Evolutionary conservation across 2,113 vertebrate species (phyloP), one percentile per base, ranked within the genome.

Genomic region (Phalacrocorax pelagicus): DNA sequence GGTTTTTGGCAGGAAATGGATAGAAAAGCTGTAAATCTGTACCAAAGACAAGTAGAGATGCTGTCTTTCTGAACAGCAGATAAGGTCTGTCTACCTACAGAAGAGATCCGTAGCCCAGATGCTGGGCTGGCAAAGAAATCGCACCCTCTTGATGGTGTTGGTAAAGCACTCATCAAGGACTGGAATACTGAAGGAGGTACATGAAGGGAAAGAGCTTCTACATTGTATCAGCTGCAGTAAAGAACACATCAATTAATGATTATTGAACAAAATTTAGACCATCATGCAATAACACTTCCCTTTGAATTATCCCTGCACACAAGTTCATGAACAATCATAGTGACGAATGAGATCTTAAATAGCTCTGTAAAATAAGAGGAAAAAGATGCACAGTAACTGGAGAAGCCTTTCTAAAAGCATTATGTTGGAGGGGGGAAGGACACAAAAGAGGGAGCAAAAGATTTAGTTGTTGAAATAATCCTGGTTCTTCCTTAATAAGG

Each of bases 341-440:
- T 44, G 34, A 92, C 81, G 34, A 91, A 81, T 18, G 19, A 58
- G 47, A 46, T 66, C 30, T 81, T 87, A 90, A 42, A 47, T 14
- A 67, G 11, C 51, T 88, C 44, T 67, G 36, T 82, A 75, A 88
- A 71, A 90, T 21, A 86, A 34, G 4, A 75, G 36, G 49, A 59
- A 90, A 71, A 14, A 65, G 26, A 46, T 44, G 42, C 10, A 21
- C 23, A 61, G 62, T 52, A 72, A 70, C 12, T 30, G 29, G 27
- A 79, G 38, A 69, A 71, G 14, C 38, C 52, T 61, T 87, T 66
- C 27, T 38, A 61, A 72, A 70, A 80, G 11, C 9, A 34, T 3
- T 22, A 3, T 72, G 6, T n/a, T 38, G 10, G 19, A 20, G 5
- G 2, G 20, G 2, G 2, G 13, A 2, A 9, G 23, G 24, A n/a